phyloP scores from a whole-genome alignment of 30 jellyfish, hydroid and myxozoan species.

The Pelagia noctiluca region DNA sequence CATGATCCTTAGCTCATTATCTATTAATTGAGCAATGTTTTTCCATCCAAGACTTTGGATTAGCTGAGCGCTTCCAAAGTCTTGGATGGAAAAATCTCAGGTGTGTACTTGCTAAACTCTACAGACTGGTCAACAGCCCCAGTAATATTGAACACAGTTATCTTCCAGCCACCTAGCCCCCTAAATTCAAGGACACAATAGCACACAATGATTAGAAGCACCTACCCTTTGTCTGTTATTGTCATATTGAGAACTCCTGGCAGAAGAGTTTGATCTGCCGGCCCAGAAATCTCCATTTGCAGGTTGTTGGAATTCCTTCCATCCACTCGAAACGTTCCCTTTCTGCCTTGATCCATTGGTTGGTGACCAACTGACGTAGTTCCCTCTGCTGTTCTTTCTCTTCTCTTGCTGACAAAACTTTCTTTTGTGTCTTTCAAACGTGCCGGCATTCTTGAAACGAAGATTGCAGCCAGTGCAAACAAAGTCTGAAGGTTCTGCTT shows the following conservation, averaged over 20 bases:
- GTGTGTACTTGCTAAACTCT: no score
- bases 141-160: no score
- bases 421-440: slow-evolving; percentile 68
- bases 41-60: no score
- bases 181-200: no score
- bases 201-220: background rate
- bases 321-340: background rate
- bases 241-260: no score
- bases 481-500: slow-evolving; percentile 64
- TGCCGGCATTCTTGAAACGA: slow-evolving; percentile 59
- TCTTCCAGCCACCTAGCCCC: no score
- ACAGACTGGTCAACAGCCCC: no score
- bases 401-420: slow-evolving; percentile 65
- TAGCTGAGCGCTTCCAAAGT: no score
- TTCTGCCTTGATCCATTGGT: background rate
- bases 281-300: slow-evolving; percentile 24
- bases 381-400: background rate
- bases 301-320: background rate
- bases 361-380: slow-evolving; percentile 20
- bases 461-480: slow-evolving; percentile 68
- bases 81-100: no score
- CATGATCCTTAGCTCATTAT: no score
- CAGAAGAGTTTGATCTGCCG: slow-evolving; percentile 11
- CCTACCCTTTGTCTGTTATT: background rate
- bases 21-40: no score